These are phyloP conservation scores for Gallinago media DNA, from an alignment of 2,113 vertebrate species.

Conservation along the genomic window DNA sequence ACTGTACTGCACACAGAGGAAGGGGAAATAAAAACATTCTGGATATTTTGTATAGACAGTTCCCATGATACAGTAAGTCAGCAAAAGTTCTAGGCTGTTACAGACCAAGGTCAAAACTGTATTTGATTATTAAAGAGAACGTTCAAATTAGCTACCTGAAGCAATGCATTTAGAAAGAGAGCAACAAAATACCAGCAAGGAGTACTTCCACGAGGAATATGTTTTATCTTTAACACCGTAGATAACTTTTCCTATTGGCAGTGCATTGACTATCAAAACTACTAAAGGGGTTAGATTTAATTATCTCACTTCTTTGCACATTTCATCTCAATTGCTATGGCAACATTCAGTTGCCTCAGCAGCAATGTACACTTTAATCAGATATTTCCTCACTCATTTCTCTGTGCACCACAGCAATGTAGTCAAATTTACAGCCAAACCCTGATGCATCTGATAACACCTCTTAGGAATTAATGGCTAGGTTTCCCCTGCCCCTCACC, in stretches of 20 bases:
- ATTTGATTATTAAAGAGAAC: slow-evolving; percentile 78
- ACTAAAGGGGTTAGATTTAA: slow-evolving; percentile 90
- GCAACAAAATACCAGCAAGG: slow-evolving; percentile 76
- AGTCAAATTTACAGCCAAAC: slow-evolving; percentile 79
- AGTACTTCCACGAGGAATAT: slow-evolving; percentile 75
- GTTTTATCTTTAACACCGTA: slow-evolving; percentile 85
- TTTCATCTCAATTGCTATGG: slow-evolving; percentile 92
- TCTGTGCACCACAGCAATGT: slow-evolving; percentile 73
- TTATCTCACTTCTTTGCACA: slow-evolving; percentile 89
- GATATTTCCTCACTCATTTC: slow-evolving; percentile 81
- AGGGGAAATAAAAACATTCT: slow-evolving; percentile 3
- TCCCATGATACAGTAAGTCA: slow-evolving; percentile 61
- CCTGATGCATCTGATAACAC: slow-evolving; percentile 72
- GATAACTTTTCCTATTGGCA: slow-evolving; percentile 83
- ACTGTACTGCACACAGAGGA: slow-evolving; percentile 32
- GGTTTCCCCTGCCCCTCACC: slow-evolving; percentile 50
- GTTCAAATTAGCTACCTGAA: slow-evolving; percentile 81
- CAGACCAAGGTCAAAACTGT: slow-evolving; percentile 78
- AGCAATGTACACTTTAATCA: slow-evolving; percentile 84
- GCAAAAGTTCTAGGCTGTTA: slow-evolving; percentile 70
- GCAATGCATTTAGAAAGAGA: slow-evolving; percentile 71
- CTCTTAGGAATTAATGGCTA: slow-evolving; percentile 63
- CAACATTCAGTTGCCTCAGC: slow-evolving; percentile 87
- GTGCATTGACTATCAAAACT: slow-evolving; percentile 84
- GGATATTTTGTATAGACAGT: slow-evolving; percentile 54